Evolutionary conservation across 2,797 vertebrate genomes (phyloP), one percentile per base, ranked within the genome.

Genomic region (Taenioides sp.): DNA sequence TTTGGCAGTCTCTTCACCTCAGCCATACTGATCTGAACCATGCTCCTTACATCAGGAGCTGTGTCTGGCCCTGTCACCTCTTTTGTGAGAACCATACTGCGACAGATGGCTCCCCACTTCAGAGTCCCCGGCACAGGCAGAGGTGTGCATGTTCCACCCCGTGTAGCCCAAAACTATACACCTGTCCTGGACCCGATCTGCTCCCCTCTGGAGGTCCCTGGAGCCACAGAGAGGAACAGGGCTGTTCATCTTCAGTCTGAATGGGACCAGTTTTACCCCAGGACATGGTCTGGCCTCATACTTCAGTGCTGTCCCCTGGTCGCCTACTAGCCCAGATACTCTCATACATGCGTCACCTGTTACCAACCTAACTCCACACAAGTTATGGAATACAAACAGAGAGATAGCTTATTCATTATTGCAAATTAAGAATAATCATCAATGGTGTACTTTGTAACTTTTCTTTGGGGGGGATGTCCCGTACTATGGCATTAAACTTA

Each of bases 81-180:
- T 75, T 83, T 86, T 86, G 76, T 87, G 76, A 67, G 78, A 0
- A 28, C 62, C 82, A 86, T 89, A 81, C 79, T 73, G 72, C 78
- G 90, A 87, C 92, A 93, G 92, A 92, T 92, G 91, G 91, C 59
- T 11, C 58, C 77, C 91, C 90, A 93, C 1, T 88, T 57, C 67
- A 66, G 72, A 67, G 75, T 75, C 84, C 82, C 63, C 63, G n/a
- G 17, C 67, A 67, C 81, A 82, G 82, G 83, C 79, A 55, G 69
- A 65, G 59, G 70, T 71, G 69, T 86, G 75, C 75, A 54, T 79
- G 82, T 73, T 69, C 80, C 23, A 77, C 78, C 80, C 23, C 14
- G 5, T 49, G 76, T 77, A 79, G 80, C 84, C 84, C 82, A 85
- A 62, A 84, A 86, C 71, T 73, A 71, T 74, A 76, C 87, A 87